phyloP scores from a whole-genome alignment of 2,797 vertebrate species.

The Thamnophis elegans region DNA sequence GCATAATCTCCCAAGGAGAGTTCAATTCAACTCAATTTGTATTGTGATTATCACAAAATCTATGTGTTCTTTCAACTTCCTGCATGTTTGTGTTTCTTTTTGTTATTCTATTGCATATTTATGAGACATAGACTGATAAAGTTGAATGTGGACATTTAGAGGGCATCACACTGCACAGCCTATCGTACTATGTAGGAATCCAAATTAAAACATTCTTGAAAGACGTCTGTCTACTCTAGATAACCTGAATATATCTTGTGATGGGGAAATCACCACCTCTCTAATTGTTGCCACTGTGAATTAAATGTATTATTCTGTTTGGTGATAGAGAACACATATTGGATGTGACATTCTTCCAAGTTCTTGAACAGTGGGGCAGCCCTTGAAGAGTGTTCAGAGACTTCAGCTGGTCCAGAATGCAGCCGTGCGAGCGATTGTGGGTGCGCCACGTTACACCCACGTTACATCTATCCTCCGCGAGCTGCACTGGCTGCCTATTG shows the following conservation, averaged over 20 bases:
- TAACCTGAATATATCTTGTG: not conserved
- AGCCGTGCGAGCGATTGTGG: no score
- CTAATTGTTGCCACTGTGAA: not conserved
- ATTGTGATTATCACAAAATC: not conserved
- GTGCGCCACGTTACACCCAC: no score
- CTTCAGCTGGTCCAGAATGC: no score
- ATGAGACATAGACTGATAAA: not conserved
- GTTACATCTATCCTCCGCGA: no score
- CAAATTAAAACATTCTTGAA: not conserved
- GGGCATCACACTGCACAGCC: not conserved
- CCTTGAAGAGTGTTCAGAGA: no score
- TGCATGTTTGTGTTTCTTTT: not conserved
- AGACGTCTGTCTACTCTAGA: not conserved
- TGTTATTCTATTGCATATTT: not conserved
- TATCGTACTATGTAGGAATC: not conserved
- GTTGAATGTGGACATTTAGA: not conserved
- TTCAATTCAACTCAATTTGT: not conserved
- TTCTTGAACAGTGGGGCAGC: not conserved
- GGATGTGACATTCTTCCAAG: not conserved
- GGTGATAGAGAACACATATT: not conserved
- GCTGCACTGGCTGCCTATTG: no score
- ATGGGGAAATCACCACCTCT: not conserved
- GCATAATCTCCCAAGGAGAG: not conserved
- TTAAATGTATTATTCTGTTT: not conserved
- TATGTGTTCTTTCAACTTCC: not conserved